A percentile compares a stretch with the other conserved stretches of the same genome.
phyloP scores from a whole-genome alignment of 2,888 invertebrate genomes.

The Synanthedon vespiformis region DNA sequence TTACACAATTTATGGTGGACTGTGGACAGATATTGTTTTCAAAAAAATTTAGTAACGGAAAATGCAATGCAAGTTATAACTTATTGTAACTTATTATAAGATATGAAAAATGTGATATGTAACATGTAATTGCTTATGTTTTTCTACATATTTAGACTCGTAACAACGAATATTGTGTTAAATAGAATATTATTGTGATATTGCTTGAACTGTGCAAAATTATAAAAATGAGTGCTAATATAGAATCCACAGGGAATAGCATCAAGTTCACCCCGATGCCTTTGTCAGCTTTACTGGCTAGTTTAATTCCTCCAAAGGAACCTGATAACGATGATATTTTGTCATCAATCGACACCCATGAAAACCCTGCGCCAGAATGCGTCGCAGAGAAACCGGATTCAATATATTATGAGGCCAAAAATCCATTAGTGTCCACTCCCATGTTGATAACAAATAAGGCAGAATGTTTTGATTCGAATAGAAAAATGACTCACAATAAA shows the following conservation, averaged over 20 bases:
- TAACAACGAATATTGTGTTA: no score
- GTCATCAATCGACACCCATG: conserved; percentile 42
- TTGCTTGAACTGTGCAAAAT: not conserved
- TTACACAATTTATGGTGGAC: no score
- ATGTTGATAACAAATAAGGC: conserved; percentile 25
- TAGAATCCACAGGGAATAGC: conserved; percentile 50
- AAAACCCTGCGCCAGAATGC: conserved; percentile 38
- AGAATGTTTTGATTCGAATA: conserved; percentile 35
- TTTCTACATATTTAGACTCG: no score
- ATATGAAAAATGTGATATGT: no score
- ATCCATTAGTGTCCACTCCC: conserved; percentile 31
- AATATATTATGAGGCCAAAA: conserved; percentile 14
- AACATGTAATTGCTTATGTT: no score
- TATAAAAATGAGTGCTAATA: conserved; percentile 16
- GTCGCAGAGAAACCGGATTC: conserved; percentile 28
- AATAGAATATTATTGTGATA: no score
- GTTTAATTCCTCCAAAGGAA: conserved; percentile 39
- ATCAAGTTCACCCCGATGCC: conserved; percentile 60
- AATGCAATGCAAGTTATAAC: no score
- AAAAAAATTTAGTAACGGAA: no score
- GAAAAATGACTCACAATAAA: conserved; percentile 37
- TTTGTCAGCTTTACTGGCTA: conserved; percentile 54
- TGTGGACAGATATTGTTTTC: no score
- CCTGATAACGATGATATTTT: conserved; percentile 31
- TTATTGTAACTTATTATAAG: no score